phyloP scores from a whole-genome alignment of 2,113 vertebrate genomes.

The Tonatia bakeri region DNA sequence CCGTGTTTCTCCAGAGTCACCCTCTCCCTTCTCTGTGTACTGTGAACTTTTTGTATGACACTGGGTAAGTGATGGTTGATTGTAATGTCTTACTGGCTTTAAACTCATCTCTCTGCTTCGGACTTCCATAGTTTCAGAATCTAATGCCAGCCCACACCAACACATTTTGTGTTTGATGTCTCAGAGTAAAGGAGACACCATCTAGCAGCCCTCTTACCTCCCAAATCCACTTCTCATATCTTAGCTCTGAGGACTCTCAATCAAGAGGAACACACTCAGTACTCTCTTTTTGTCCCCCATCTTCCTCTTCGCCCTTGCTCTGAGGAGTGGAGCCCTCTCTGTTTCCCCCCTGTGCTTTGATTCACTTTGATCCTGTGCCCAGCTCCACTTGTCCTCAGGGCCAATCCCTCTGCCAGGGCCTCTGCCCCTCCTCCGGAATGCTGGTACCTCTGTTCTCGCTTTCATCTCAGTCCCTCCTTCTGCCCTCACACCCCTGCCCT shows the following conservation, averaged over 20 bases:
- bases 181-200: background rate
- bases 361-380: background rate
- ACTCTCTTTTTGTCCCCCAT: background rate
- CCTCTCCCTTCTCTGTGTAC: background rate
- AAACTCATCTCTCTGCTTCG: background rate
- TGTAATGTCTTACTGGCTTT: background rate
- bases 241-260: background rate
- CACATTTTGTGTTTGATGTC: background rate
- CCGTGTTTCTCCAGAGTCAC: background rate
- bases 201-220: background rate
- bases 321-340: background rate
- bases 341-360: background rate
- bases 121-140: background rate
- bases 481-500: rapidly evolving
- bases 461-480: background rate
- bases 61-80: background rate
- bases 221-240: background rate
- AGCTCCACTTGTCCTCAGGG: background rate
- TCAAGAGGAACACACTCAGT: background rate
- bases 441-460: background rate
- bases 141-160: rapidly evolving
- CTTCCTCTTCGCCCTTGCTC: background rate
- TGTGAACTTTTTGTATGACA: background rate
- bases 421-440: background rate
- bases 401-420: background rate